Conservation (phyloP, 2,888 invertebrate genomes). For the Steromphala cineraria region DNA sequence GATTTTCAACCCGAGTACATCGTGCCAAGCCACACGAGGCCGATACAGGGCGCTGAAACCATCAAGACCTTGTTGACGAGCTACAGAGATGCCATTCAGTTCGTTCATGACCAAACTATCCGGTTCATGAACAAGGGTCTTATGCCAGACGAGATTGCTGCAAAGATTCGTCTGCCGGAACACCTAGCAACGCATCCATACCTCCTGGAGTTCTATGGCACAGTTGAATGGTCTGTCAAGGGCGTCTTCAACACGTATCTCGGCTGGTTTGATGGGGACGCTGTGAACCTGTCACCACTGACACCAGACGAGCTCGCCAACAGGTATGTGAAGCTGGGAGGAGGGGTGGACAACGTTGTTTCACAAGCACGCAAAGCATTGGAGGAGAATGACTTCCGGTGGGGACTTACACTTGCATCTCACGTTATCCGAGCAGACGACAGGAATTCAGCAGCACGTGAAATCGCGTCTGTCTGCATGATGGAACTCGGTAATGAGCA, state of each 20-base stretch:
- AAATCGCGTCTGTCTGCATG: slow-evolving; percentile 52
- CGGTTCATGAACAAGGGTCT: slow-evolving; percentile 65
- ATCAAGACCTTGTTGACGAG: slow-evolving; percentile 45
- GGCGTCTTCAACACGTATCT: slow-evolving; percentile 52
- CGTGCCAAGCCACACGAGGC: slow-evolving; percentile 66
- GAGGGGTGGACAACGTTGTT: slow-evolving; percentile 43
- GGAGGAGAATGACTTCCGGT: slow-evolving; percentile 53
- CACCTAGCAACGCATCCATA: slow-evolving; percentile 53
- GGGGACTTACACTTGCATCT: slow-evolving; percentile 62
- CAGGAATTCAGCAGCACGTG: slow-evolving; percentile 44
- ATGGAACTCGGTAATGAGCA: slow-evolving; percentile 53
- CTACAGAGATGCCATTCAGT: slow-evolving; percentile 67
- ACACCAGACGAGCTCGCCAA: slow-evolving; percentile 49
- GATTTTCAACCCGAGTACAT: slow-evolving; percentile 56
- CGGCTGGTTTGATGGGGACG: slow-evolving; percentile 62
- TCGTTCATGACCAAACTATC: slow-evolving; percentile 68
- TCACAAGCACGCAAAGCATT: slow-evolving; percentile 47
- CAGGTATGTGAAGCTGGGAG: slow-evolving; percentile 51
- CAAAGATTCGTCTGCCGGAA: slow-evolving; percentile 53
- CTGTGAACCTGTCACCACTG: slow-evolving; percentile 53
- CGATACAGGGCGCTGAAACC: slow-evolving; percentile 50
- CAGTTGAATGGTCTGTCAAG: slow-evolving; percentile 62
- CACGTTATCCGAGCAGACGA: slow-evolving; percentile 43
- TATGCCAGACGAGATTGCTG: slow-evolving; percentile 65
- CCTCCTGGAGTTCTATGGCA: slow-evolving; percentile 67